Conservation (phyloP, 2,113 vertebrate species). For the Anoplopoma fimbria region DNA sequence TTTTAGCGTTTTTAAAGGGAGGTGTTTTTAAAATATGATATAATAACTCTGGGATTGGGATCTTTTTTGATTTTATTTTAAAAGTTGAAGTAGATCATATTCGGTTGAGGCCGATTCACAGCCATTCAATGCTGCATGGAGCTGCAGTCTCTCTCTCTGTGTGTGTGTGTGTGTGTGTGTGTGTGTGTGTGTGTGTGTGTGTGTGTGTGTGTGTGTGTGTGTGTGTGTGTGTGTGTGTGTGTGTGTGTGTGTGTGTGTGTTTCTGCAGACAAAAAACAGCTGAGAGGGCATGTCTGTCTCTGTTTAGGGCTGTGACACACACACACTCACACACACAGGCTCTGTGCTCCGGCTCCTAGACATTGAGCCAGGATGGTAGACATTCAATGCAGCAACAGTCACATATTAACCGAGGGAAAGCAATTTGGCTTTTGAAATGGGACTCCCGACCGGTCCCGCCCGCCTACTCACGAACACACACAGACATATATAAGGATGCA, state of each 20-base stretch:
- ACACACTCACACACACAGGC: not conserved
- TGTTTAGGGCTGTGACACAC: conserved; percentile 26
- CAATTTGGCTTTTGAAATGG: no score
- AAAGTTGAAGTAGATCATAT: not conserved
- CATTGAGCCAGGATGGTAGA: conserved; percentile 44
- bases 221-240: no score
- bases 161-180: no score
- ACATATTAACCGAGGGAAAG: conserved; percentile 57
- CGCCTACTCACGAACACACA: no score
- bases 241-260: not conserved
- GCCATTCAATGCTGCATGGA: conserved; percentile 2
- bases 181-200: not conserved
- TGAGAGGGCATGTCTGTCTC: conserved; percentile 60
- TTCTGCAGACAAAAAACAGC: conserved; percentile 64
- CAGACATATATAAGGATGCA: no score
- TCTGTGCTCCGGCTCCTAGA: conserved; percentile 20
- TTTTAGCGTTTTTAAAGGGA: not conserved
- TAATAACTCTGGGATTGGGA: not conserved
- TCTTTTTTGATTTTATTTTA: not conserved
- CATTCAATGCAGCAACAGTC: conserved; percentile 57
- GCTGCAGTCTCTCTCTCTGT: conserved; percentile 28
- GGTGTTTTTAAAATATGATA: not conserved
- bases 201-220: not conserved
- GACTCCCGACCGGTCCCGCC: no score
- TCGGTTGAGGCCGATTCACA: conserved; percentile 5